Percentiles rank a stretch among this genome's conserved stretches.
These are phyloP conservation scores for Pogonocherus hispidulus DNA, from an alignment of 2,888 invertebrate species.

Conservation along the genomic window DNA sequence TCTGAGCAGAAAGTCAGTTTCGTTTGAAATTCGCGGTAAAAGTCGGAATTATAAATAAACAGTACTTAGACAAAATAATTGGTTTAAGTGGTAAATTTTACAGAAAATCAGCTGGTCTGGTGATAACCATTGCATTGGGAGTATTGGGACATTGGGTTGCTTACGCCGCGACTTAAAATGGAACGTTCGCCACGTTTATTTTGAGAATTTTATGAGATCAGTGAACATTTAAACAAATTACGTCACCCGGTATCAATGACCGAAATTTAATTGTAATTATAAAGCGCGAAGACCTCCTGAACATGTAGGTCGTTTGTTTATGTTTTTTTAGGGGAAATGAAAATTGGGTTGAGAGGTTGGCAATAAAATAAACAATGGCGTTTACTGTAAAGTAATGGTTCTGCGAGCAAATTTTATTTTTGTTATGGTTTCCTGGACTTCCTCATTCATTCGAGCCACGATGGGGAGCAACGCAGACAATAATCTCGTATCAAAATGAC, in stretches of 20 bases:
- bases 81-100: too few relatives aligned
- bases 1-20: too few relatives aligned
- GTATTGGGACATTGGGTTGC: too few relatives aligned
- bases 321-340: conserved; percentile 29
- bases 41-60: too few relatives aligned
- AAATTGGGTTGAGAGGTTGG: conserved; percentile 46
- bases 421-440: conserved; percentile 54
- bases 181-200: conserved; percentile 10
- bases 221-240: conserved; percentile 19
- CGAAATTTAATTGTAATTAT: conserved; percentile 2
- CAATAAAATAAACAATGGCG: conserved; percentile 60
- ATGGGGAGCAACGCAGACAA: conserved; percentile 54
- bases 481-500: conserved; percentile 54
- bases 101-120: too few relatives aligned
- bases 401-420: conserved; percentile 51
- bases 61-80: too few relatives aligned
- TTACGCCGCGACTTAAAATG: too few relatives aligned
- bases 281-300: conserved; percentile 15
- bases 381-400: conserved; percentile 44
- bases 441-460: conserved; percentile 46
- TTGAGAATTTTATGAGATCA: conserved; percentile 19
- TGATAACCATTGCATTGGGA: too few relatives aligned
- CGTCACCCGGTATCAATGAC: conserved; percentile 8
- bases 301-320: conserved; percentile 26
- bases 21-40: too few relatives aligned